Base-by-base conservation (phyloP, 2,888 invertebrate genomes). In the Ernsta delagoae region DNA sequence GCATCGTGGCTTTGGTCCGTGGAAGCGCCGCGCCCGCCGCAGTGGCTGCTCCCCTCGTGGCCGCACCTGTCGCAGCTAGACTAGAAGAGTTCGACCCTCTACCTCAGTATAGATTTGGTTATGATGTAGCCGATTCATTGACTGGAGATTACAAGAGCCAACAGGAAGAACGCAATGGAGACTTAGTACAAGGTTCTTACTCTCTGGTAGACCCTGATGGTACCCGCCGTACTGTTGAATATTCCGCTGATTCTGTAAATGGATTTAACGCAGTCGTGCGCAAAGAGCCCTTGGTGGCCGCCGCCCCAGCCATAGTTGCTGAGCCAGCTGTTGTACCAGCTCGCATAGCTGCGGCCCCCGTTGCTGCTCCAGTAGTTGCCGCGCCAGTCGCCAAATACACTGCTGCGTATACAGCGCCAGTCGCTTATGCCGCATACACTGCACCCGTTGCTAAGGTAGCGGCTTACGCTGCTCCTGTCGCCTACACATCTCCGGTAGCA, bases 61-160 rank as follows among this genome's bases (percentile, higher is more conserved):
- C 85, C 3, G 81, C 83, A 0, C 84, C 86, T 0, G 72, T 84
- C 2, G 79, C 82, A 4, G 83, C 83, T 0, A 72, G 77, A 34
- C 76, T 90, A 0, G 92, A 91, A 71, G 87, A 94, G 70, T 94
- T 93, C 77, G 94, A 95, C 78, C 89, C 94, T 0, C 83, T 90
- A 65, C 95, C 95, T 0, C 95, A 94, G 80, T 95, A 95, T 84
- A 82, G 81, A 59, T 91, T 86, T 73, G 90, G 87, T 45, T 92
- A 91, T 73, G 80, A 87, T 63, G 90, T 92, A 16, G 86, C 86
- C 0, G 91, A 92, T 71, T 77, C 87, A 3, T 81, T 88, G 48
- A 90, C 91, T 62, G 90, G 90, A 1, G 91, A 91, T 76, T 87
- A 85, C 80, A 91, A 91, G 78, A 89, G 85, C 73, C 90, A 88